Evolutionary conservation across 2,797 vertebrate genomes (phyloP).

Genomic region (Hirundo rustica): DNA sequence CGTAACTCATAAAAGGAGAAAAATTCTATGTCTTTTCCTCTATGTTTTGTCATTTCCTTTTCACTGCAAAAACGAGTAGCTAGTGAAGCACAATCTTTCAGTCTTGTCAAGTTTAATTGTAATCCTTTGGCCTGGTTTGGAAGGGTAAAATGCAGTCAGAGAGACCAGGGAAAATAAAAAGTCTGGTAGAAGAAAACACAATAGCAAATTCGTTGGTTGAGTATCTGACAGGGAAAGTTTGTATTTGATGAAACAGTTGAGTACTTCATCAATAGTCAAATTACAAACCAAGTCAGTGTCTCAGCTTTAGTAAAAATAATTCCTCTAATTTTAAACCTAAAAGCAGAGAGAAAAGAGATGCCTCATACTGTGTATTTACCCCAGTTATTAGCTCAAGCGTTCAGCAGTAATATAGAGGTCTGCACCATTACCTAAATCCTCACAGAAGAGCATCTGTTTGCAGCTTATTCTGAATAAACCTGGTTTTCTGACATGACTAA

Average conservation of each 20-base stretch:
- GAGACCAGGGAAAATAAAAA: background rate
- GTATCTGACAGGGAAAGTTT: accelerated
- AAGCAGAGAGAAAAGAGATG: background rate
- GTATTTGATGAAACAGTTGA: background rate
- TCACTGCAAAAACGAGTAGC: background rate
- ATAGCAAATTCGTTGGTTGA: background rate
- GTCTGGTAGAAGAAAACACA: background rate
- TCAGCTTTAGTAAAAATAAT: background rate
- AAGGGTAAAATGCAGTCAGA: background rate
- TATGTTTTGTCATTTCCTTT: background rate
- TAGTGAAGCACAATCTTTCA: background rate
- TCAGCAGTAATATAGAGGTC: background rate
- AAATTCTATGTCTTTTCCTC: background rate
- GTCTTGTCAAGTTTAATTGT: background rate
- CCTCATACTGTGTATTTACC: background rate
- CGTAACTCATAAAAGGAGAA: background rate
- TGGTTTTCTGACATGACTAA: background rate
- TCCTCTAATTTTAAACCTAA: background rate
- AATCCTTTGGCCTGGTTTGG: background rate
- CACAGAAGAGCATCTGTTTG: background rate
- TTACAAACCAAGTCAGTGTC: background rate
- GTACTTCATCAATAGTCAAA: background rate
- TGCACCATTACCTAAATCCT: background rate
- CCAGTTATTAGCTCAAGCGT: background rate
- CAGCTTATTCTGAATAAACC: background rate